Evolutionary conservation across 2,888 invertebrate species (phyloP).

Genomic region (Lithophane semibrunnea): DNA sequence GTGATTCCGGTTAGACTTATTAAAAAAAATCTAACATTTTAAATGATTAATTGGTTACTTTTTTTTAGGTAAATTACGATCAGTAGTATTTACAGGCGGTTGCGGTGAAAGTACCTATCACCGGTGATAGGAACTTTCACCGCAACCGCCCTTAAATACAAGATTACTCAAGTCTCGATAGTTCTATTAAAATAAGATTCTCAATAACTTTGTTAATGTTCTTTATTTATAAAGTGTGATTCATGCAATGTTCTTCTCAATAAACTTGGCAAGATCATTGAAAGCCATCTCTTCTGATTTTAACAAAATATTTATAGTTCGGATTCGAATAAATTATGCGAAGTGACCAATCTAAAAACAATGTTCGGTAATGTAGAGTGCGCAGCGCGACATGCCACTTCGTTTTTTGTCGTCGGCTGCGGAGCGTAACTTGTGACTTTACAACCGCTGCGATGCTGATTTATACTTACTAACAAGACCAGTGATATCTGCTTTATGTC

Average conservation of each 20-base stretch:
- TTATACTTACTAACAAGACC: constrained; percentile 66
- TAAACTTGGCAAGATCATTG: neutral
- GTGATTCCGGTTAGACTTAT: no score
- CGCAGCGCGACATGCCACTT: constrained; percentile 8
- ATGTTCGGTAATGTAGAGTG: constrained; percentile 1
- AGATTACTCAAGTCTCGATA: neutral
- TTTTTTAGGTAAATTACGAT: no score
- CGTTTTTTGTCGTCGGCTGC: constrained; percentile 24
- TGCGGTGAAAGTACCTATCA: no score
- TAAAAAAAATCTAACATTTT: no score
- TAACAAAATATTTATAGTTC: neutral
- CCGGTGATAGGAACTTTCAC: no score
- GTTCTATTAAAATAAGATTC: neutral
- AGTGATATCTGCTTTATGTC: constrained; percentile 66
- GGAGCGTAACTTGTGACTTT: constrained; percentile 30
- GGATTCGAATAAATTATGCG: constrained; percentile 33
- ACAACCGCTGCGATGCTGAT: constrained; percentile 65
- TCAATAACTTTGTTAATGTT: neutral
- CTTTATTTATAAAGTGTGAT: no score
- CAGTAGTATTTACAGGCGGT: no score
- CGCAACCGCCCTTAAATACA: no score
- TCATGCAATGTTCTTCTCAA: neutral
- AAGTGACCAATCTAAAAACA: constrained; percentile 44
- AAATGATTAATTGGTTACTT: no score
- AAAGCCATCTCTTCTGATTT: neutral